Percentiles rank a stretch among this genome's conserved stretches.
Conservation (phyloP, 2,113 vertebrate species). For the Bubalus kerabau region DNA sequence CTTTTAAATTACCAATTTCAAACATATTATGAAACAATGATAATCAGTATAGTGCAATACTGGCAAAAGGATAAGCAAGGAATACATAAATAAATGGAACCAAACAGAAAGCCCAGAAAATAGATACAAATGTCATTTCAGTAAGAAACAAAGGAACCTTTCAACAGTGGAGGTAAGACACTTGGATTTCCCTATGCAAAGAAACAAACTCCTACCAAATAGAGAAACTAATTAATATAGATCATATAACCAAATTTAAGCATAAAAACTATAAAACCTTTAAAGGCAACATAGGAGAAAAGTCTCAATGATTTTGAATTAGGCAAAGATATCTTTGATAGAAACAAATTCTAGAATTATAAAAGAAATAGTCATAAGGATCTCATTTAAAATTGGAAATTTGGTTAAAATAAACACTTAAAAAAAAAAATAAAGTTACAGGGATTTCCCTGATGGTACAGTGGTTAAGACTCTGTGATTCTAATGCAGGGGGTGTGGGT, state of each 20-base stretch:
- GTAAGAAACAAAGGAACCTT: neutral
- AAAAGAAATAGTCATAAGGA: neutral
- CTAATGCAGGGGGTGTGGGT: neutral
- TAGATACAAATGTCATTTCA: neutral
- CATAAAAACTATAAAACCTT: neutral
- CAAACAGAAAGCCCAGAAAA: neutral
- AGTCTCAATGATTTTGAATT: neutral
- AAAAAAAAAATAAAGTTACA: neutral
- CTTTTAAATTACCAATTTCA: neutral
- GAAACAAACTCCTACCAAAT: neutral
- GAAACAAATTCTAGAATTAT: neutral
- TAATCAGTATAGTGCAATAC: neutral
- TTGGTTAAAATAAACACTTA: neutral
- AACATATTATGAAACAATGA: neutral
- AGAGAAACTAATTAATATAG: neutral
- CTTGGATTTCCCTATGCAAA: neutral
- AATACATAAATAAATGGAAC: neutral
- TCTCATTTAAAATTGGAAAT: neutral
- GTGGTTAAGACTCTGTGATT: neutral
- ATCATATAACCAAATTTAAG: neutral
- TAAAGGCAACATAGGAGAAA: neutral
- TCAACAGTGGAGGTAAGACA: neutral
- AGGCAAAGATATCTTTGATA: neutral
- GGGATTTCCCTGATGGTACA: neutral
- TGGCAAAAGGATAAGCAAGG: neutral